phyloP scores from a whole-genome alignment of 2,113 vertebrate genomes.

The Hyaena hyaena region DNA sequence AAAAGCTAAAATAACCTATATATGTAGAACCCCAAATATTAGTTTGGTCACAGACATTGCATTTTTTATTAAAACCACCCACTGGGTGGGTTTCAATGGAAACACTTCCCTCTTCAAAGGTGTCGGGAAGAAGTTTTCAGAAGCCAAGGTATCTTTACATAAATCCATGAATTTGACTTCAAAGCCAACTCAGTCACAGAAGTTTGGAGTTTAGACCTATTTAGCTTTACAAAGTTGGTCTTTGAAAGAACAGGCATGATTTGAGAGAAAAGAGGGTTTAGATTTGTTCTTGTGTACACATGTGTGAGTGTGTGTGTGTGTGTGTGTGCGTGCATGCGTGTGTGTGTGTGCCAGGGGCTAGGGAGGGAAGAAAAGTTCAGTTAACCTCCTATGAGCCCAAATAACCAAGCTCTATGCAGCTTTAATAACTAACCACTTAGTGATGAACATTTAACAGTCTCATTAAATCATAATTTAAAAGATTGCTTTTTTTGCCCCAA shows the following conservation, averaged over 20 bases:
- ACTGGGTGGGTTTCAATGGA: not conserved
- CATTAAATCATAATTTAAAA: constrained; percentile 79
- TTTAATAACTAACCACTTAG: constrained; percentile 68
- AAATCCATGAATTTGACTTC: constrained; percentile 47
- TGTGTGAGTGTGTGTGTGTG: not conserved
- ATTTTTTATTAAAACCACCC: not conserved
- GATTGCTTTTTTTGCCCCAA: constrained; percentile 69
- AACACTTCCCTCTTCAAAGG: not conserved
- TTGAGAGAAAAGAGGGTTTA: not conserved
- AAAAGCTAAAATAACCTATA: not conserved
- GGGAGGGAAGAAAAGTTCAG: not conserved
- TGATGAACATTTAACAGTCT: constrained; percentile 75
- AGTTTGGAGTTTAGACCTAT: constrained; percentile 42
- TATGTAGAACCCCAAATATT: not conserved
- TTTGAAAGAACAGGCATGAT: constrained; percentile 40
- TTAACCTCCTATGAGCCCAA: constrained; percentile 70
- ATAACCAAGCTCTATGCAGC: constrained; percentile 63
- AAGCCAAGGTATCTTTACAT: constrained; percentile 45
- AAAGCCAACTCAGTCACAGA: constrained; percentile 13
- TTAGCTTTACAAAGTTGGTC: constrained; percentile 23
- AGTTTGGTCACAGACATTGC: not conserved
- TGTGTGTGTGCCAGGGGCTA: not conserved
- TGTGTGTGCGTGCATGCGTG: not conserved
- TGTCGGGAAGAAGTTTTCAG: not conserved
- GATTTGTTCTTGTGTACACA: not conserved